phyloP scores from a whole-genome alignment of 2,113 vertebrate species.

The Colinus virginianus region DNA sequence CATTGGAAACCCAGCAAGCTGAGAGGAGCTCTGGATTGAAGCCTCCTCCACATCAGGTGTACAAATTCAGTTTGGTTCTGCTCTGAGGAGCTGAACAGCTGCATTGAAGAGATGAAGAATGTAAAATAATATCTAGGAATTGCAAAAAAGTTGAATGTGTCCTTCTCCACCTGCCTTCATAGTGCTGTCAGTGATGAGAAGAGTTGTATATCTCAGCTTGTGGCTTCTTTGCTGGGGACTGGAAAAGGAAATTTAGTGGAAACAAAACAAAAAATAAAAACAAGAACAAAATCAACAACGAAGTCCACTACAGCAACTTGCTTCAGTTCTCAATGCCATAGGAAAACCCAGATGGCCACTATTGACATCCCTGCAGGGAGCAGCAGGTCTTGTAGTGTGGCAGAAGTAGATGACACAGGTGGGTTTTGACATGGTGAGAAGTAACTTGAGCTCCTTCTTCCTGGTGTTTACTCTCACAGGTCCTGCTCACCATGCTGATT shows the following conservation, averaged over 20 bases:
- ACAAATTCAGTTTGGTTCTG: neutral
- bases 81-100: neutral
- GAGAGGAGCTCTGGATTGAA: no score
- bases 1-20: neutral
- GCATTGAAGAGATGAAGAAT: neutral
- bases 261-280: neutral
- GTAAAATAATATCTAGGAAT: neutral
- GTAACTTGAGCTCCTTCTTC: neutral
- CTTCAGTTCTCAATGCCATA: neutral
- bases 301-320: neutral
- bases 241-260: neutral
- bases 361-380: neutral
- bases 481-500: constrained; percentile 34
- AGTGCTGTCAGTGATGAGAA: fast-evolving
- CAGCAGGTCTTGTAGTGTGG: neutral
- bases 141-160: neutral
- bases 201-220: neutral
- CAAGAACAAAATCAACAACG: neutral
- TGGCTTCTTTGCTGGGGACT: neutral
- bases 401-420: fast-evolving
- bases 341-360: neutral
- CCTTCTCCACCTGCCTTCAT: neutral
- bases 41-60: neutral
- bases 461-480: neutral
- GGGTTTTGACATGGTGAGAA: fast-evolving